These are phyloP conservation scores for Gymnoscelis rufifasciata DNA, from an alignment of 2,888 invertebrate species.

Conservation along the genomic window DNA sequence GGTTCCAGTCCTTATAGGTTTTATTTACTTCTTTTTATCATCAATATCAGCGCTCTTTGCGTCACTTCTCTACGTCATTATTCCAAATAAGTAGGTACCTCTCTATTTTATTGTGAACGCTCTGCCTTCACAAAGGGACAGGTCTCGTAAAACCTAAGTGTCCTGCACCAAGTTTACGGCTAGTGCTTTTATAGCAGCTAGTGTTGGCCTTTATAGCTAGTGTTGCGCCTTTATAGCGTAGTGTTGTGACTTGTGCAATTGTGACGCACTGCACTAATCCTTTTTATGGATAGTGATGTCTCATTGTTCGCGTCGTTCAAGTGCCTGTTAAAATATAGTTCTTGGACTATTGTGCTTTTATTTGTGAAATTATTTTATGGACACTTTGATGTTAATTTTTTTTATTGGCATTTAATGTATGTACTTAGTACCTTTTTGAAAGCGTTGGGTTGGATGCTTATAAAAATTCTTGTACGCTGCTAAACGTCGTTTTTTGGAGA, in stretches of 20 bases:
- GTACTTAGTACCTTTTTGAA: too few species aligned
- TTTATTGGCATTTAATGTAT: too few species aligned
- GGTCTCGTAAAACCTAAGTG: constrained; percentile 54
- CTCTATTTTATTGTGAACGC: constrained; percentile 47
- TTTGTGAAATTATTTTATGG: not conserved
- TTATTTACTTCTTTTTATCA: too few species aligned
- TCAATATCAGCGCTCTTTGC: constrained; percentile 13
- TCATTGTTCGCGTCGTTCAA: constrained; percentile 18
- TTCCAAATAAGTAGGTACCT: constrained; percentile 42
- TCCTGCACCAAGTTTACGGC: constrained; percentile 29
- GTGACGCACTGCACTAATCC: constrained; percentile 17
- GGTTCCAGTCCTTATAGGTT: too few species aligned
- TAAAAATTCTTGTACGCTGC: too few species aligned
- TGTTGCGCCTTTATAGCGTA: constrained; percentile 30
- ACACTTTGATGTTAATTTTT: not conserved
- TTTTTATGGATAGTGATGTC: constrained; percentile 2
- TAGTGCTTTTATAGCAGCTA: constrained; percentile 35
- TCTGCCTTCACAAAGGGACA: constrained; percentile 54
- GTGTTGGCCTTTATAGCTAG: constrained; percentile 32
- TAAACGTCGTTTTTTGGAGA: too few species aligned
- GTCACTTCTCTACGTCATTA: constrained; percentile 30
- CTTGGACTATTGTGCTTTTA: not conserved
- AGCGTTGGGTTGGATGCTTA: too few species aligned
- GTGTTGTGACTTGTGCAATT: constrained; percentile 53
- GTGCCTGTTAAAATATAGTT: constrained; percentile 6